Conservation (phyloP, 1,140 invertebrate species). For the Diorhabda elongata region DNA sequence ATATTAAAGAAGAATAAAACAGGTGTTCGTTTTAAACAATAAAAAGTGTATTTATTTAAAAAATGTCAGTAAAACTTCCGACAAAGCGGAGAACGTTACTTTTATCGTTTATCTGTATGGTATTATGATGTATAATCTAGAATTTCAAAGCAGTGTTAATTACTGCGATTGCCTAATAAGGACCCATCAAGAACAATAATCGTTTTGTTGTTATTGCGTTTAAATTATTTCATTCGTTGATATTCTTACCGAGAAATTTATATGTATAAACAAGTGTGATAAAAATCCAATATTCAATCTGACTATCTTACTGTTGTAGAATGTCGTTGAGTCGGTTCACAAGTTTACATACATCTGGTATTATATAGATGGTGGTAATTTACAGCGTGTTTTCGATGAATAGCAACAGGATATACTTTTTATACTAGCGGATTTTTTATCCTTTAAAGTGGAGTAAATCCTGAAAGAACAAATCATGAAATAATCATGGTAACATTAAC, state of each 20-base stretch:
- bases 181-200: slow-evolving; percentile 7
- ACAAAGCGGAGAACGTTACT: slow-evolving; percentile 22
- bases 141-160: slow-evolving; percentile 25
- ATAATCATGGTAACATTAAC: too few species aligned
- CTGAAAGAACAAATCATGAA: too few species aligned
- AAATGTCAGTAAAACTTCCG: slow-evolving; percentile 17
- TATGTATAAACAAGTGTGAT: too few species aligned
- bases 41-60: slow-evolving; percentile 19
- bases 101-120: slow-evolving; percentile 25
- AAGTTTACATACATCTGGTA: too few species aligned
- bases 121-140: slow-evolving; percentile 28
- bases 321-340: too few species aligned
- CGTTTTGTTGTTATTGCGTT: slow-evolving; percentile 13
- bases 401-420: too few species aligned
- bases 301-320: too few species aligned
- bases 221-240: slow-evolving; percentile 13
- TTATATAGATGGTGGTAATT: too few species aligned
- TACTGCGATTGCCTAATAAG: slow-evolving; percentile 14
- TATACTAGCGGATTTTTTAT: too few species aligned
- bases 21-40: slow-evolving; percentile 18
- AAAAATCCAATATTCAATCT: too few species aligned
- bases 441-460: too few species aligned
- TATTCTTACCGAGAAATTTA: slow-evolving; percentile 9
- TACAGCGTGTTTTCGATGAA: too few species aligned
- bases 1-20: neutral